Base-by-base conservation (phyloP, 2,797 vertebrate genomes). In the Pantherophis alleghaniensis region DNA sequence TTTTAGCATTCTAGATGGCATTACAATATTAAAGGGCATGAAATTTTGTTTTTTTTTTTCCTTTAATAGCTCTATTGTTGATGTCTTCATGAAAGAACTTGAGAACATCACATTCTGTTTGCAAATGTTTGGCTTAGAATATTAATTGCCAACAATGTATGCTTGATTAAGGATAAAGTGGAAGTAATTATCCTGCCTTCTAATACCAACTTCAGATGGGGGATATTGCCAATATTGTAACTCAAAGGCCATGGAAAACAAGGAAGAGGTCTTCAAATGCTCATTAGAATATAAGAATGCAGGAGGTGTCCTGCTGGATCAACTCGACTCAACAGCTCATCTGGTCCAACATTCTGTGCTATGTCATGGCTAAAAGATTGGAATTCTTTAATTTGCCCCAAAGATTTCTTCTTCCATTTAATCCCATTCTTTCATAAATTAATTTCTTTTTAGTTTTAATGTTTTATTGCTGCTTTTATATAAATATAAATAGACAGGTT, bases 141-240 rank as follows among this genome's bases (percentile, higher is more conserved):
- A 74, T n/a, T 56, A 12, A 74, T 55, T 56, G 89, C 20, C 63
- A 90, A 47, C 74, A 47, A 83, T 47, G 74, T 83, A 47, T 24
- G 74, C 20, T 83, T 83, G 37, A 83, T 47, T 83, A 83, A 42
- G 20, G 74, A 83, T 47, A 83, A 83, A 83, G 20, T 47, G 10
- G 37, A 83, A 83, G 74, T 83, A 83, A 83, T 83, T 83, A 83
- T 47, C 91, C 92, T 93, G 89, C 91, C 93, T 61, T 94, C 94
- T 93, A 94, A 95, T 37, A 14, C 47, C 89, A 61, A 59, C 56
- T 93, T 93, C 92, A 92, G 16, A 79, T 9, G 37, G 69, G 5
- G 60, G 37, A 94, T 92, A 37, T 87, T 83, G 74, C 74, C 74
- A 83, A 22, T 83, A 83, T 42, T 83, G 20, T 83, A 79, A 79